Percentiles rank a stretch among this genome's conserved stretches.
phyloP scores from a whole-genome alignment of 1,140 invertebrate genomes.

The Bathynomus jamesi region DNA sequence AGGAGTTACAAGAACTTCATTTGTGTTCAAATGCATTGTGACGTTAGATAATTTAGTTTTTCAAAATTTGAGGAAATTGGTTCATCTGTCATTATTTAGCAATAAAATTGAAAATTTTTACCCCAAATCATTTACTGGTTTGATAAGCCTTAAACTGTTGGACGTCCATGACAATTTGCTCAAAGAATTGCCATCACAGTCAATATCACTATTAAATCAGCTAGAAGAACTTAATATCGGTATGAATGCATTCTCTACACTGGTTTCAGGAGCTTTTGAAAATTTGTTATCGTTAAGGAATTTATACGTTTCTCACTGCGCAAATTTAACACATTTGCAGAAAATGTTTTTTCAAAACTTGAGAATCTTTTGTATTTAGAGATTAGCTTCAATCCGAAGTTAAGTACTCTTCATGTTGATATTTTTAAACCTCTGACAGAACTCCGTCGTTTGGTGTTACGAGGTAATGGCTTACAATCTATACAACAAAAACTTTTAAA shows the following conservation, averaged over 20 bases:
- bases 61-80: slow-evolving; percentile 18
- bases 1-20: slow-evolving; percentile 28
- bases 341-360: slow-evolving; percentile 25
- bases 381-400: slow-evolving; percentile 53
- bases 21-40: slow-evolving; percentile 31
- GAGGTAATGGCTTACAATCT: slow-evolving; percentile 66
- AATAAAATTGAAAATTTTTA: slow-evolving; percentile 28
- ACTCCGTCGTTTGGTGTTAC: slow-evolving; percentile 61
- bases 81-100: slow-evolving; percentile 23
- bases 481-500: slow-evolving; percentile 47
- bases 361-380: slow-evolving; percentile 22
- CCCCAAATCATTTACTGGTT: slow-evolving; percentile 21
- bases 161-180: slow-evolving; percentile 25
- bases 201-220: slow-evolving; percentile 13
- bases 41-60: slow-evolving; percentile 24
- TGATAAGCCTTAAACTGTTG: slow-evolving; percentile 19
- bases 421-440: slow-evolving; percentile 44
- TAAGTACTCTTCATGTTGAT: slow-evolving; percentile 53
- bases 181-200: slow-evolving; percentile 15
- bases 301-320: slow-evolving; percentile 31
- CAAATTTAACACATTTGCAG: slow-evolving; percentile 26
- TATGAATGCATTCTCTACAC: slow-evolving; percentile 23
- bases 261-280: slow-evolving; percentile 18
- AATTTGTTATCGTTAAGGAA: slow-evolving; percentile 25
- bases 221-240: slow-evolving; percentile 29